These are phyloP conservation scores for Mizuhopecten yessoensis DNA, from an alignment of 1,140 invertebrate species.

Conservation along the genomic window DNA sequence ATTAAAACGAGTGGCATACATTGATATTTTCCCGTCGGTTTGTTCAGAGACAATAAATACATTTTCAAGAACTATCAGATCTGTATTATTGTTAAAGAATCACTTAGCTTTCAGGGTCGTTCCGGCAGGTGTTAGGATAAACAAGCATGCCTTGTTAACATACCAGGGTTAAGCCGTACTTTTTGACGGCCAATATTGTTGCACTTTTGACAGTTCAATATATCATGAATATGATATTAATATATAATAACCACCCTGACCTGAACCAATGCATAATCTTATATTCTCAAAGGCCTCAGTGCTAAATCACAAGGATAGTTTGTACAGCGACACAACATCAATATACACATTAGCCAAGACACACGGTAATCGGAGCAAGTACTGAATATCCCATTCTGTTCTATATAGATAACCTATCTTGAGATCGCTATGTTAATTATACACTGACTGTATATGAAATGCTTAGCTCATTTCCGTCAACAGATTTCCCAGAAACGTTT, in stretches of 20 bases:
- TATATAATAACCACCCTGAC: background rate
- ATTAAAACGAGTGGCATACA: too few relatives aligned
- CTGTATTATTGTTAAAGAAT: too few relatives aligned
- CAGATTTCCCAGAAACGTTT: background rate
- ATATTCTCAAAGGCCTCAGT: background rate
- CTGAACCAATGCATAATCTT: background rate
- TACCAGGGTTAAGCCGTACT: background rate
- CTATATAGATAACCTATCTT: background rate
- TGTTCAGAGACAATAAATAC: too few relatives aligned
- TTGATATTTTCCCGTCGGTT: too few relatives aligned
- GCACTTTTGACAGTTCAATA: background rate
- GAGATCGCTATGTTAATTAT: background rate
- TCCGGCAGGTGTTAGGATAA: too few relatives aligned
- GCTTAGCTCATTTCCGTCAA: background rate
- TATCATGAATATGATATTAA: background rate
- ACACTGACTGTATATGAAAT: background rate
- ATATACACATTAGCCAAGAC: background rate
- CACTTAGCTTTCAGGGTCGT: too few relatives aligned
- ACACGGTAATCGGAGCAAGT: background rate
- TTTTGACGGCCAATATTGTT: background rate
- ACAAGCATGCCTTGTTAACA: too few relatives aligned
- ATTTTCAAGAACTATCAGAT: too few relatives aligned
- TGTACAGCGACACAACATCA: background rate
- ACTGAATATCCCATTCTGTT: background rate
- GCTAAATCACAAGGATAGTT: background rate